Evolutionary conservation across 2,888 invertebrate genomes (phyloP).

Genomic region (Stictocephala bisonia): DNA sequence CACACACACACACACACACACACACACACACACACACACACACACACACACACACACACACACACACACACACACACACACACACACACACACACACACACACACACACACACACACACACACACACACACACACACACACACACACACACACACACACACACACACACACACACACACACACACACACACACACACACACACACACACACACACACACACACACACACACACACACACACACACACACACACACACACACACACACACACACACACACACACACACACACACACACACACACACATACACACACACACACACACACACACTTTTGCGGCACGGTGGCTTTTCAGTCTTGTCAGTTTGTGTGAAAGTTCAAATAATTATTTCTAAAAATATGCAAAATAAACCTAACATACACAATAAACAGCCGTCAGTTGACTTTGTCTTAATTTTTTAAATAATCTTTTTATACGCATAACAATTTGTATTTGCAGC

Average conservation of each 20-base stretch:
- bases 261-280: conserved; percentile 46
- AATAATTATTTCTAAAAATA: too few species aligned
- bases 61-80: conserved; percentile 36
- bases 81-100: conserved; percentile 36
- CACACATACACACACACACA: conserved; percentile 46
- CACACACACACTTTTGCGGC: conserved; percentile 47
- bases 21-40: conserved; percentile 36
- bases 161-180: conserved; percentile 46
- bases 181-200: conserved; percentile 45
- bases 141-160: conserved; percentile 43
- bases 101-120: conserved; percentile 21
- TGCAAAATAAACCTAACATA: too few species aligned
- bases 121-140: conserved; percentile 28
- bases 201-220: conserved; percentile 44
- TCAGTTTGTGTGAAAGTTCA: too few species aligned
- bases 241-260: conserved; percentile 46
- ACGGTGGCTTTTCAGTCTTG: too few species aligned
- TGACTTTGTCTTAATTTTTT: too few species aligned
- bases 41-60: conserved; percentile 36
- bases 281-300: conserved; percentile 47
- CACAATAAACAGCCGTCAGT: too few species aligned
- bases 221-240: conserved; percentile 45
- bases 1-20: conserved; percentile 36
- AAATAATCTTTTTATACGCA: too few species aligned
- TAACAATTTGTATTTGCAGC: too few species aligned